Percentiles rank a stretch among this genome's conserved stretches.
These are phyloP conservation scores for Hylaea fasciaria DNA, from an alignment of 2,888 invertebrate genomes.

Conservation along the genomic window DNA sequence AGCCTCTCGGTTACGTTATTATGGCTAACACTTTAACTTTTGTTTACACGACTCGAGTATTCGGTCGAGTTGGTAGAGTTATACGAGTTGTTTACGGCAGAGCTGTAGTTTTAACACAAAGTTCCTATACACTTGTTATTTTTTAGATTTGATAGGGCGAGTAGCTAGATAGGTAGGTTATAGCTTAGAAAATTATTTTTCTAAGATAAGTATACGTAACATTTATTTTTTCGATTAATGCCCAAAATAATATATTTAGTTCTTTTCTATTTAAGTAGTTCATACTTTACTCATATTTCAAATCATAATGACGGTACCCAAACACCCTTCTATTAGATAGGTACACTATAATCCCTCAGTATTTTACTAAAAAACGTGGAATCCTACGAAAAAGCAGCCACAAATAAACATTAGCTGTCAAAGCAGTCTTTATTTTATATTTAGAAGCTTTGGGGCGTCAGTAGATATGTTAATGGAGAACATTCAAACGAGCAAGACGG, in stretches of 20 bases:
- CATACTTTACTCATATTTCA: no score
- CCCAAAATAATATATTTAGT: no score
- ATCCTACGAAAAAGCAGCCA: constrained; percentile 57
- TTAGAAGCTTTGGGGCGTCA: constrained; percentile 69
- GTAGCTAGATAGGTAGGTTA: no score
- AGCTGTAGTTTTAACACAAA: not conserved
- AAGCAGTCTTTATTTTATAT: constrained; percentile 58
- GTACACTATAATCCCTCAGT: constrained; percentile 8
- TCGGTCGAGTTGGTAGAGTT: constrained; percentile 1
- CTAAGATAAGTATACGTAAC: no score
- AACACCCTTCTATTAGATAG: not conserved
- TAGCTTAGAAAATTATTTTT: no score
- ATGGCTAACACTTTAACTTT: constrained; percentile 23
- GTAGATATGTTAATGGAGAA: constrained; percentile 67
- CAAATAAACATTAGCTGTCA: constrained; percentile 75
- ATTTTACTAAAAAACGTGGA: constrained; percentile 49
- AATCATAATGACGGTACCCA: not conserved
- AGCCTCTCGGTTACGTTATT: constrained; percentile 17
- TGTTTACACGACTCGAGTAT: constrained; percentile 18
- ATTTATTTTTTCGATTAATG: no score
- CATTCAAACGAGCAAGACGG: constrained; percentile 73
- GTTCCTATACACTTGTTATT: no score
- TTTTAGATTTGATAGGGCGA: no score
- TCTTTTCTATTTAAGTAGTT: no score
- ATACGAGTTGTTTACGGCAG: not conserved